These are phyloP conservation scores for Sarcoramphus papa DNA, from an alignment of 2,797 vertebrate genomes.

Conservation along the genomic window DNA sequence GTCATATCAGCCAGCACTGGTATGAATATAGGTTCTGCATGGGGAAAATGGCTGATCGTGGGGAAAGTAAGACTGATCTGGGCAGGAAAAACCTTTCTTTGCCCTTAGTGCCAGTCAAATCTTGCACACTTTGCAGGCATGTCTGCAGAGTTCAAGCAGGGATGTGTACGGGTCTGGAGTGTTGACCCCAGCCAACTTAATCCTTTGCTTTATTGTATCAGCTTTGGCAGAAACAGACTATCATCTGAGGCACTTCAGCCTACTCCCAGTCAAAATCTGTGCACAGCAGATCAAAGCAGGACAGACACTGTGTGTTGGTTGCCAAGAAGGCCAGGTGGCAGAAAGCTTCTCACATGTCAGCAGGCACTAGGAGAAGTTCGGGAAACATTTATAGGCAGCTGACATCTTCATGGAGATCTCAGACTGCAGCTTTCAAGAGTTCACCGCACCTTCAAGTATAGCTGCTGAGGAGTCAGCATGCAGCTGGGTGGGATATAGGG, in stretches of 20 bases:
- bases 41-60: too few relatives aligned
- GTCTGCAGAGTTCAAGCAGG: not conserved
- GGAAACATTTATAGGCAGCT: not conserved
- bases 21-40: not conserved
- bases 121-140: not conserved
- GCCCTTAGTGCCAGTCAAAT: not conserved
- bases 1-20: not conserved
- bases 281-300: not conserved
- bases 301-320: not conserved
- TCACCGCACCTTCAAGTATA: not conserved
- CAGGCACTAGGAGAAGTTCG: conserved; percentile 2
- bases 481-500: not conserved
- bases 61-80: not conserved
- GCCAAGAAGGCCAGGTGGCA: conserved; percentile 58
- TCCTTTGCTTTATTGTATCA: not conserved
- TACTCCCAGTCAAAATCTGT: not conserved
- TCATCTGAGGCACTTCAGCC: not conserved
- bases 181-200: not conserved
- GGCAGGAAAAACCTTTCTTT: not conserved
- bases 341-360: conserved; percentile 36
- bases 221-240: not conserved
- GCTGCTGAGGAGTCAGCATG: not conserved
- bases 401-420: not conserved
- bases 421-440: not conserved
- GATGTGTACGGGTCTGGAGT: not conserved